A percentile compares a stretch with the other conserved stretches of the same genome.
phyloP scores from a whole-genome alignment of 2,888 invertebrate species.

The Tanytarsus gracilentus region DNA sequence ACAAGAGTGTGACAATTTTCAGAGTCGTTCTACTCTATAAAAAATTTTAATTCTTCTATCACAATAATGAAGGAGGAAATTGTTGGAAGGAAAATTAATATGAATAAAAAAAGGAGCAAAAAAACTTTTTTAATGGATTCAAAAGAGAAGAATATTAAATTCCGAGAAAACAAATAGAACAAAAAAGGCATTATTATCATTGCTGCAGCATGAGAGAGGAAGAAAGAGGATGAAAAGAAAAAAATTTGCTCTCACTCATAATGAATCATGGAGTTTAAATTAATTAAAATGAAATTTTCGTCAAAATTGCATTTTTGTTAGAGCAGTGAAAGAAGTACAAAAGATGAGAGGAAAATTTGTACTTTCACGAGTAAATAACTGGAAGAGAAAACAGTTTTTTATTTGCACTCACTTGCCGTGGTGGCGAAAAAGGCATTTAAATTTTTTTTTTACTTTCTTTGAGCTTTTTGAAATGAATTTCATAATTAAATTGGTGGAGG shows the following conservation, averaged over 20 bases:
- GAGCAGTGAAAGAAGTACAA: background rate
- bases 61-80: background rate
- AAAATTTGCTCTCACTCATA: background rate
- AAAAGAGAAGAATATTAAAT: constrained; percentile 2
- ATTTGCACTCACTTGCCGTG: too few relatives aligned
- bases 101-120: background rate
- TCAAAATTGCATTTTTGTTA: constrained; percentile 13
- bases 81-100: background rate
- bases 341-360: background rate
- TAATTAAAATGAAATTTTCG: constrained; percentile 9
- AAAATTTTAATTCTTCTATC: background rate
- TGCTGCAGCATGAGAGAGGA: background rate
- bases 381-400: background rate
- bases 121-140: constrained; percentile 5
- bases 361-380: background rate
- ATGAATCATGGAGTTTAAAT: constrained; percentile 11
- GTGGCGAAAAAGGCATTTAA: too few relatives aligned
- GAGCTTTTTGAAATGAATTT: too few relatives aligned
- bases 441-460: too few relatives aligned
- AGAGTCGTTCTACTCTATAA: background rate
- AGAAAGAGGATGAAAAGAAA: background rate
- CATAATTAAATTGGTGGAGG: too few relatives aligned
- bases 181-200: constrained; percentile 3
- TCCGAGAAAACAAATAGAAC: constrained; percentile 2
- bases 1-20: constrained; percentile 13